Evolutionary conservation across 2,113 vertebrate species (phyloP), one percentile per base, ranked within the genome.

Genomic region (Chaetorhynchus papuensis): DNA sequence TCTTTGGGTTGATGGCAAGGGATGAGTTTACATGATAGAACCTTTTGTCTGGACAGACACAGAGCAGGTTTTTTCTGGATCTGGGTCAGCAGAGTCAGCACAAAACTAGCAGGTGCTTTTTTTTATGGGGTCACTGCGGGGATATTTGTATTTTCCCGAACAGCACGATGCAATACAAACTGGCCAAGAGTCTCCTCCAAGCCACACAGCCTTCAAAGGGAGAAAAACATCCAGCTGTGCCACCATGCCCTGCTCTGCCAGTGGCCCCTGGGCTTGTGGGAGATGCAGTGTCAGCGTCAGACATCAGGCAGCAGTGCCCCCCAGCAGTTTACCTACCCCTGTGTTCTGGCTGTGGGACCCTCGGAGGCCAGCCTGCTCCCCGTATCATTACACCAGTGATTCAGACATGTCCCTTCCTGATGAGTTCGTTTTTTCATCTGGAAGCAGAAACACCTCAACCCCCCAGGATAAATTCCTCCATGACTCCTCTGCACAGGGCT

Each of bases 121-220:
- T 74, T 75, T 82, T 27, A 28, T 8, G 3, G 22, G 33, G 37
- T 65, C 24, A 21, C 5, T 60, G 56, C 1, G 1, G 8, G 20
- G 23, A 21, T 54, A 13, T 42, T 33, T 72, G 23, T 56, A 7
- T 71, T 89, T 76, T 68, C 23, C 60, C 2, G 0, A n/a, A 49
- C 39, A 78, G n/a, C 28, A 21, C 0, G 1, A 45, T 22, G 19
- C 27, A 52, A 16, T 0, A 3, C 6, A 60, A 78, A 53, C n/a
- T 1, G 2, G 41, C 30, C 54, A 61, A 60, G 41, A 69, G 20
- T 15, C 54, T 69, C 47, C 35, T 50, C 21, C 8, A 5, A 90
- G 19, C 3, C 42, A 47, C 0, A 0, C 14, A 60, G 42, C 23
- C 53, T 50, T 68, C 71, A 74, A 83, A 74, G 22, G 28, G 22